A percentile compares a stretch with the other conserved stretches of the same genome.
Conservation (phyloP, 2,888 invertebrate species). For the Anorthoa munda region DNA sequence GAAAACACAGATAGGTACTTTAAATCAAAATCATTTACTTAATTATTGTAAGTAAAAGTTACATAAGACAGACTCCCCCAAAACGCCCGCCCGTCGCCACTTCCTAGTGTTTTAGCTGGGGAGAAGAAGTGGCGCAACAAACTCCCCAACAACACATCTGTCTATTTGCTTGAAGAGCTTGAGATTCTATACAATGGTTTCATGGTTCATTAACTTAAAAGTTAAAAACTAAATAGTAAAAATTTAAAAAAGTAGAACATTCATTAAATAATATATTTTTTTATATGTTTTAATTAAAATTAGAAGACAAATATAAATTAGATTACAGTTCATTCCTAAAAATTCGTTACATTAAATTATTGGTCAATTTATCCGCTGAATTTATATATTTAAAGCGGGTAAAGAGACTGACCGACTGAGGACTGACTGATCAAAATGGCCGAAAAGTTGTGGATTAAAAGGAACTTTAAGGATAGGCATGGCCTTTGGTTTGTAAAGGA, state of each 20-base stretch:
- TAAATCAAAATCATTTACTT: constrained; percentile 11
- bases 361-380: not conserved
- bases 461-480: not conserved
- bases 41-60: not conserved
- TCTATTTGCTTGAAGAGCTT: constrained; percentile 29
- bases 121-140: constrained; percentile 32
- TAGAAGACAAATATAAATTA: not conserved
- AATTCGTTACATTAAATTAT: not conserved
- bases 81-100: constrained; percentile 27
- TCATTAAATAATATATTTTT: too few species aligned
- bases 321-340: not conserved
- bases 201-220: too few species aligned
- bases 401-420: not conserved
- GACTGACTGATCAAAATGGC: not conserved
- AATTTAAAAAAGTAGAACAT: too few species aligned
- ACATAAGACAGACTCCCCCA: constrained; percentile 26
- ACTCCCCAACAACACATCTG: constrained; percentile 26
- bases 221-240: not conserved
- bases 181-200: not conserved
- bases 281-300: not conserved
- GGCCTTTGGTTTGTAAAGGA: not conserved
- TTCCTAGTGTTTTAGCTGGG: constrained; percentile 31
- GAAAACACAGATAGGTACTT: constrained; percentile 4
- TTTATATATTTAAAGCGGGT: not conserved
- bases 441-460: not conserved